These are phyloP conservation scores for Phoebastria nigripes DNA, from an alignment of 2,797 vertebrate species.

Conservation along the genomic window DNA sequence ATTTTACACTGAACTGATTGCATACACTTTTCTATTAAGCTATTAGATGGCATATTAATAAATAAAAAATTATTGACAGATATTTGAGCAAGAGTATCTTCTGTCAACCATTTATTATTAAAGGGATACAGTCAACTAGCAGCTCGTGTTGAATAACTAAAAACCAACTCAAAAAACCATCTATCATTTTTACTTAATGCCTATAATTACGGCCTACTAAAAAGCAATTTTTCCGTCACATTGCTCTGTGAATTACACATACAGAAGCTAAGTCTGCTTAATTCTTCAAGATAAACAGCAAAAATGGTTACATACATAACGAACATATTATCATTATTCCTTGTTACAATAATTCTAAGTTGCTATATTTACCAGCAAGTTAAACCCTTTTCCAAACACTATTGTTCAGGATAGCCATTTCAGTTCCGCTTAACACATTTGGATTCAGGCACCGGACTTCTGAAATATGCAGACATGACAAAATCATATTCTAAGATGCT, in stretches of 20 bases:
- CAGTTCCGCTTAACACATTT: neutral
- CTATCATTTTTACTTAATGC: neutral
- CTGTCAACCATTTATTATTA: neutral
- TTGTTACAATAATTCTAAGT: neutral
- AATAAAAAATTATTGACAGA: neutral
- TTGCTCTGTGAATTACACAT: neutral
- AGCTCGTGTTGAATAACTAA: neutral
- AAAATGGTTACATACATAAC: neutral
- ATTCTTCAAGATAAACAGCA: neutral
- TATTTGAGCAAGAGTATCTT: neutral
- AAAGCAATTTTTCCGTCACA: neutral
- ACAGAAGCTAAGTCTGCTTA: neutral
- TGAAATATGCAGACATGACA: fast-evolving
- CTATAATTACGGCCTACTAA: neutral
- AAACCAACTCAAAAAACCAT: neutral
- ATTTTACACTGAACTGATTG: neutral
- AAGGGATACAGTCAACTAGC: neutral
- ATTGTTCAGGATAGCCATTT: neutral
- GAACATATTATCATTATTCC: neutral
- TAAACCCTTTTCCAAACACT: neutral
- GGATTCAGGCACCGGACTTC: neutral
- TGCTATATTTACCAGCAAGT: neutral
- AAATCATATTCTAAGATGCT: neutral
- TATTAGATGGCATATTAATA: neutral
- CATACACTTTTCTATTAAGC: neutral